phyloP scores from a whole-genome alignment of 2,888 invertebrate genomes.

The Orthosia incerta region DNA sequence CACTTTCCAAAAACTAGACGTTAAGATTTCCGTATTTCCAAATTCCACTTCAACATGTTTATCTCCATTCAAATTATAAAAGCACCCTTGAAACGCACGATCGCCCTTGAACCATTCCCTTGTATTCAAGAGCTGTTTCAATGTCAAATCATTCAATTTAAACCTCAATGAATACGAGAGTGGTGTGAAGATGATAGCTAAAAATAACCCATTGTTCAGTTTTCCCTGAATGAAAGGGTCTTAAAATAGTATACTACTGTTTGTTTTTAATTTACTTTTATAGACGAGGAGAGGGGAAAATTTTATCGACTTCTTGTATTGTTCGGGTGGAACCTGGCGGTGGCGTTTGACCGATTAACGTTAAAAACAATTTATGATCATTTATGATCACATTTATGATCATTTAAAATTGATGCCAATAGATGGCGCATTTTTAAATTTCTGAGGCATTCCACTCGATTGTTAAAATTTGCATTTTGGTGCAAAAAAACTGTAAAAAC shows the following conservation, averaged over 20 bases:
- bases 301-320: slow-evolving; percentile 1
- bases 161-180: slow-evolving; percentile 30
- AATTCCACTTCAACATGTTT: slow-evolving; percentile 1
- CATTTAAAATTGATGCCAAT: no score
- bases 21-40: background rate
- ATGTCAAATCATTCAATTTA: slow-evolving; percentile 43
- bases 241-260: slow-evolving; percentile 25
- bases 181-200: slow-evolving; percentile 22
- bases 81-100: background rate
- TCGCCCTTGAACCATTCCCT: slow-evolving; percentile 31
- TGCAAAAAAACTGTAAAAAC: no score
- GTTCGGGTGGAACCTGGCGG: background rate
- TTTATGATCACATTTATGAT: no score
- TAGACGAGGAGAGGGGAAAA: background rate
- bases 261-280: slow-evolving; percentile 27
- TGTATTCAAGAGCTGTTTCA: slow-evolving; percentile 27
- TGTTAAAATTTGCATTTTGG: no score
- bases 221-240: slow-evolving; percentile 33
- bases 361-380: no score
- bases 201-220: slow-evolving; percentile 46
- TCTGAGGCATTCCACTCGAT: no score
- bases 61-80: slow-evolving; percentile 19
- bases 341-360: background rate
- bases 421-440: no score
- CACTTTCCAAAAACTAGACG: background rate